These are phyloP conservation scores for Brachypteracias leptosomus DNA, from an alignment of 2,113 vertebrate genomes.

Conservation along the genomic window DNA sequence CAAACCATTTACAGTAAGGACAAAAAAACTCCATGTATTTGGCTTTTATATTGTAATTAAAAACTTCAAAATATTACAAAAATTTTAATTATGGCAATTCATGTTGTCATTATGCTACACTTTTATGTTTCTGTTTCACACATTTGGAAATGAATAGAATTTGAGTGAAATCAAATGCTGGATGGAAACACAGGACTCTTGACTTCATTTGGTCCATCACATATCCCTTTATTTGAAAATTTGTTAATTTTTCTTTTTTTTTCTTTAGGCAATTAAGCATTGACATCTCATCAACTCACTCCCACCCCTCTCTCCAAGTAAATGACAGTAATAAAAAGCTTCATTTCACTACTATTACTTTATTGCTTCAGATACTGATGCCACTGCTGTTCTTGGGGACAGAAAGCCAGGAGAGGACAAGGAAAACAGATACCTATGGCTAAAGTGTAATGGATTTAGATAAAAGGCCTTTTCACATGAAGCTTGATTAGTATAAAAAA, in stretches of 20 bases:
- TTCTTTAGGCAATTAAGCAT: neutral
- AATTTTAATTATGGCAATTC: neutral
- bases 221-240: neutral
- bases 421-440: neutral
- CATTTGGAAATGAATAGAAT: neutral
- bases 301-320: neutral
- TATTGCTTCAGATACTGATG: neutral
- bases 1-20: neutral
- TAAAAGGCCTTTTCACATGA: neutral
- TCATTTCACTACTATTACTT: neutral
- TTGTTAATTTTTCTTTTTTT: neutral
- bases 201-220: neutral
- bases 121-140: neutral
- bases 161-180: neutral
- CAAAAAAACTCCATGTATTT: neutral
- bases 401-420: neutral
- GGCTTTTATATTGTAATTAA: neutral
- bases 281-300: neutral
- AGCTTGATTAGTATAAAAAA: neutral
- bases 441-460: neutral
- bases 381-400: neutral
- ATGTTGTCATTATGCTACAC: neutral
- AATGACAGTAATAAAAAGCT: neutral
- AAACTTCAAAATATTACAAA: neutral
- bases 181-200: neutral